These are phyloP conservation scores for Phycodurus eques DNA, from an alignment of 2,113 vertebrate genomes.

Conservation along the genomic window DNA sequence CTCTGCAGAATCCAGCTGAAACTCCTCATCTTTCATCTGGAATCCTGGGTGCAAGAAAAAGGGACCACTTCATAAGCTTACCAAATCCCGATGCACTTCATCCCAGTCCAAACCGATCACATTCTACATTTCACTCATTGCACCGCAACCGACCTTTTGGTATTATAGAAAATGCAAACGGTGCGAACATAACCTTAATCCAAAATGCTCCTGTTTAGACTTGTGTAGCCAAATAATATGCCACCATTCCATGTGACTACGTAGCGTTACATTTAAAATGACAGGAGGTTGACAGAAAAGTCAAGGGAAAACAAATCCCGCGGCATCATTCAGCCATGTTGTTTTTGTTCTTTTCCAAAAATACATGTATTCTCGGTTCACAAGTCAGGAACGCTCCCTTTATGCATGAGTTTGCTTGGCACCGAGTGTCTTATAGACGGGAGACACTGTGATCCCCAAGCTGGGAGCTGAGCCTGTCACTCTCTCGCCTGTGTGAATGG, in stretches of 20 bases:
- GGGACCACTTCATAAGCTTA: constrained; percentile 75
- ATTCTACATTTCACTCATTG: constrained; percentile 38
- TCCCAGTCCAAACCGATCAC: constrained; percentile 56
- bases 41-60: constrained; percentile 81
- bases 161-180: constrained; percentile 14
- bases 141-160: constrained; percentile 32
- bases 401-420: constrained; percentile 72
- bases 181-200: constrained; percentile 10
- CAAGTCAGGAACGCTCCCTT: constrained; percentile 69
- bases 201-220: constrained; percentile 44
- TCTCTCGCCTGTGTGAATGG: constrained; percentile 66
- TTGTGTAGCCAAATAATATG: constrained; percentile 28
- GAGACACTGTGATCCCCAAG: constrained; percentile 70
- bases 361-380: constrained; percentile 73
- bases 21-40: constrained; percentile 84
- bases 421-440: constrained; percentile 71
- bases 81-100: constrained; percentile 61
- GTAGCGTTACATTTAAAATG: constrained; percentile 64
- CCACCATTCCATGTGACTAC: constrained; percentile 42
- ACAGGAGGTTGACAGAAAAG: constrained; percentile 63
- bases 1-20: constrained; percentile 82
- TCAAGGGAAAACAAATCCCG: constrained; percentile 67
- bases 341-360: constrained; percentile 58
- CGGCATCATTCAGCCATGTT: constrained; percentile 46
- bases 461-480: constrained; percentile 74